These are phyloP conservation scores for Lutraria rhynchaena DNA, from an alignment of 1,140 invertebrate genomes.

Conservation along the genomic window DNA sequence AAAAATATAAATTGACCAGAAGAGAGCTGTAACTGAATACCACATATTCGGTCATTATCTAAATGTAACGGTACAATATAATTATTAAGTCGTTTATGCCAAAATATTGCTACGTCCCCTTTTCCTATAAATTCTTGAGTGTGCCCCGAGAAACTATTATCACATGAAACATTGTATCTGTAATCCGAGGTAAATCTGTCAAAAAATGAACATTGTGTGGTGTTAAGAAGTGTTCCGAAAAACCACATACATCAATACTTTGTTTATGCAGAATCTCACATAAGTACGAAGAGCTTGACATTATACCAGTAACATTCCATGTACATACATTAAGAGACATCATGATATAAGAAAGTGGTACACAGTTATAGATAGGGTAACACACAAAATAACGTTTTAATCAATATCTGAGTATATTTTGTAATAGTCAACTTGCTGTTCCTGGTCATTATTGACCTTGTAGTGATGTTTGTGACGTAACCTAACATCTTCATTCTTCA, in stretches of 20 bases:
- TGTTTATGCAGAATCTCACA: not conserved
- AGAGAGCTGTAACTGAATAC: too few relatives aligned
- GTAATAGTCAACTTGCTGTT: too few relatives aligned
- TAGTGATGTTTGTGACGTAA: too few relatives aligned
- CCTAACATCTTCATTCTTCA: too few relatives aligned
- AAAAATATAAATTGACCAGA: too few relatives aligned
- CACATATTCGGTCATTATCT: not conserved
- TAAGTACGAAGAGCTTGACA: constrained; percentile 34
- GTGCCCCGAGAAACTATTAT: not conserved
- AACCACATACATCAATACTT: constrained; percentile 22
- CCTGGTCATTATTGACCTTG: too few relatives aligned
- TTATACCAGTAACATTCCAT: constrained; percentile 41
- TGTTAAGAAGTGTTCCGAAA: constrained; percentile 30
- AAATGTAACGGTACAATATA: constrained; percentile 4
- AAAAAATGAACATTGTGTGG: constrained; percentile 42
- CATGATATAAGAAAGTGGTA: constrained; percentile 26
- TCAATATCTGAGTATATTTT: too few relatives aligned
- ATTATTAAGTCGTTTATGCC: constrained; percentile 27
- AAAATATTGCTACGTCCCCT: constrained; percentile 34
- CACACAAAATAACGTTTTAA: too few relatives aligned
- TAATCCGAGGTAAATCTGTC: constrained; percentile 1
- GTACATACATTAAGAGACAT: constrained; percentile 15
- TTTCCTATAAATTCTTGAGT: not conserved
- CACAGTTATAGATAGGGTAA: too few relatives aligned
- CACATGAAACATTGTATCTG: constrained; percentile 9